A percentile compares a stretch with the other conserved stretches of the same genome.
phyloP scores from a whole-genome alignment of 2,797 vertebrate genomes.

The Emys orbicularis region DNA sequence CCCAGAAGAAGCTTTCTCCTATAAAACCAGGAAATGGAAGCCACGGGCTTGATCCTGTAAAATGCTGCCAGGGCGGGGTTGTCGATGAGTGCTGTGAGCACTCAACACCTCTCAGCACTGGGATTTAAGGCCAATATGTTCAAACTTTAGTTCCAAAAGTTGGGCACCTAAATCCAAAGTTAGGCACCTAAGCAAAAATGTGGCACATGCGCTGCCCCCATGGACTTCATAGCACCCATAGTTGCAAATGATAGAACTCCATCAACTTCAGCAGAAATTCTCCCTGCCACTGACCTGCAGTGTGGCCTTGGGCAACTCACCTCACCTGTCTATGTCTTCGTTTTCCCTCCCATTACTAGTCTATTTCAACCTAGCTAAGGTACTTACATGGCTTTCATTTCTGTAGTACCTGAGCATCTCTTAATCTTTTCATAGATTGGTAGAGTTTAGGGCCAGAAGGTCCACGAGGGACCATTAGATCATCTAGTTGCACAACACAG shows the following conservation, averaged over 20 bases:
- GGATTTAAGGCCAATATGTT: not conserved
- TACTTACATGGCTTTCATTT: not conserved
- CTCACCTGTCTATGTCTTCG: not conserved
- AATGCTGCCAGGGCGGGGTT: not conserved
- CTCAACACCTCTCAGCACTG: not conserved
- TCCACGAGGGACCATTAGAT: not conserved
- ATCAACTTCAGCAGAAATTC: no score
- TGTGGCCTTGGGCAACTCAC: not conserved
- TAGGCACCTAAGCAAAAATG: not conserved
- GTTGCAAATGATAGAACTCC: not conserved
- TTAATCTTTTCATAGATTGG: not conserved
- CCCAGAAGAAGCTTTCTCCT: not conserved
- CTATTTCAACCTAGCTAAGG: not conserved
- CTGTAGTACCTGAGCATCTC: not conserved
- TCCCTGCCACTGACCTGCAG: not conserved
- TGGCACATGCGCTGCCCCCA: not conserved
- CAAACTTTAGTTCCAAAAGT: not conserved
- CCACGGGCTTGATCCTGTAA: rapidly evolving
- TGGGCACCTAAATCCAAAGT: no score
- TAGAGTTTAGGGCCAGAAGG: not conserved
- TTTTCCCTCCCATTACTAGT: no score
- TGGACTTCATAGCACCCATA: not conserved
- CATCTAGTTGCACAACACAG: not conserved
- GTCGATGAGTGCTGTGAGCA: not conserved
- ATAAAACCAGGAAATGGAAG: not conserved